Conservation (phyloP, 2,797 vertebrate species). For the Morelia viridis region DNA sequence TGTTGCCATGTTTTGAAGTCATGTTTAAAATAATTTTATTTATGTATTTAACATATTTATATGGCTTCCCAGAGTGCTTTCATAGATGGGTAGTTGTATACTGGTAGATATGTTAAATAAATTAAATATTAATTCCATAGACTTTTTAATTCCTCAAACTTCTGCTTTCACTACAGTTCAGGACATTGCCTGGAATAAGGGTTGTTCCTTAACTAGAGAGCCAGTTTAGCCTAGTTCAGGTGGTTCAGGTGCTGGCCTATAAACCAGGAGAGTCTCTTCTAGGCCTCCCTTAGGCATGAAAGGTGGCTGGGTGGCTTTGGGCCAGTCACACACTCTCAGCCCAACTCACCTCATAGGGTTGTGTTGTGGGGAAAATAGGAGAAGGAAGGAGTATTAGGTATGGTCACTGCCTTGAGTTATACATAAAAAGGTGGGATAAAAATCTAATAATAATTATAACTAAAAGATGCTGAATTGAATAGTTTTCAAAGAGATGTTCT, state of each 20-base stretch:
- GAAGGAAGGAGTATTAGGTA: not conserved
- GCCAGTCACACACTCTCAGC: not conserved
- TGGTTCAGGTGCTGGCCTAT: not conserved
- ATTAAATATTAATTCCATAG: not conserved
- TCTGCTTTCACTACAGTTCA: not conserved
- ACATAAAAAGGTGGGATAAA: not conserved
- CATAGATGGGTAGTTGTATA: no score
- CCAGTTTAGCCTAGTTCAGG: not conserved
- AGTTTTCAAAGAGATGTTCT: not conserved
- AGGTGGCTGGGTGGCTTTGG: not conserved
- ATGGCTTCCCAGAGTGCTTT: no score
- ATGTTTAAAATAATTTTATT: not conserved
- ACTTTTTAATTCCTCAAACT: not conserved
- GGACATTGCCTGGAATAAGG: not conserved
- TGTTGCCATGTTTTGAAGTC: not conserved
- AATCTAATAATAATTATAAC: not conserved
- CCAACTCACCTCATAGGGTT: not conserved
- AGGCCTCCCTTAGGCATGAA: not conserved
- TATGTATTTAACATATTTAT: no score
- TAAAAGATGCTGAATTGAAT: not conserved
- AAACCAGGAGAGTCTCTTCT: not conserved
- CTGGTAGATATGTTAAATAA: no score
- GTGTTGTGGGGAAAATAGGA: not conserved
- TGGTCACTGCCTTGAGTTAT: not conserved
- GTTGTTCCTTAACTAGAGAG: not conserved